These are phyloP conservation scores for Schizothorax lantsangensis DNA, from an alignment of 2,797 vertebrate genomes.

Conservation along the genomic window DNA sequence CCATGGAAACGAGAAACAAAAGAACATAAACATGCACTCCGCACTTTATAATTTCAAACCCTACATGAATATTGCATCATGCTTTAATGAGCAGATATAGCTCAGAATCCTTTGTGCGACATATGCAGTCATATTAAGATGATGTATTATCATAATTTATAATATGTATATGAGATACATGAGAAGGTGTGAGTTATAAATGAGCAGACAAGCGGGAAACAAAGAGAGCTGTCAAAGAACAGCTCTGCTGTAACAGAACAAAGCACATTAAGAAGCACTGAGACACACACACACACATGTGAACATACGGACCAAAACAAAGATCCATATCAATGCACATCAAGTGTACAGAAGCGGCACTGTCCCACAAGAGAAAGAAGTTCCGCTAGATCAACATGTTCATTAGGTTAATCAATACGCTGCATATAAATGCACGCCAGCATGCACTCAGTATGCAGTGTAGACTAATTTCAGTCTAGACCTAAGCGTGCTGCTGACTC, in stretches of 20 bases:
- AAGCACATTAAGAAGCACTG: conserved; percentile 20
- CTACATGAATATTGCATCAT: conserved; percentile 36
- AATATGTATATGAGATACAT: conserved; percentile 18
- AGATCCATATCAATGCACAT: conserved; percentile 7
- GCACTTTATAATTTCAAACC: conserved; percentile 41
- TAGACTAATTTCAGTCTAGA: conserved; percentile 44
- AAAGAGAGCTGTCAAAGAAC: conserved; percentile 35
- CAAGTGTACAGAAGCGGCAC: not conserved
- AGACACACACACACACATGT: conserved; percentile 17
- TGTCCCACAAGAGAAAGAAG: not conserved
- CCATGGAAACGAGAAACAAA: conserved; percentile 59
- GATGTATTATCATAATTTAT: conserved; percentile 22
- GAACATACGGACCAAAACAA: conserved; percentile 42
- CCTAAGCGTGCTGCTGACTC: conserved; percentile 54
- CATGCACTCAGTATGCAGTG: conserved; percentile 32
- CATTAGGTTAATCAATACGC: conserved; percentile 35
- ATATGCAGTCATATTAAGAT: conserved; percentile 17
- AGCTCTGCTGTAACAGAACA: conserved; percentile 34
- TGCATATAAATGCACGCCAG: conserved; percentile 25
- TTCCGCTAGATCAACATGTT: conserved; percentile 34
- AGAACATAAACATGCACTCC: conserved; percentile 48
- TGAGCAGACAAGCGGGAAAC: conserved; percentile 39
- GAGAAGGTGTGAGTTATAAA: conserved; percentile 28
- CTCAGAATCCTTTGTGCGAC: not conserved
- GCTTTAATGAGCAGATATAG: conserved; percentile 2